phyloP scores from a whole-genome alignment of 2,797 vertebrate genomes.

The Sparus aurata region DNA sequence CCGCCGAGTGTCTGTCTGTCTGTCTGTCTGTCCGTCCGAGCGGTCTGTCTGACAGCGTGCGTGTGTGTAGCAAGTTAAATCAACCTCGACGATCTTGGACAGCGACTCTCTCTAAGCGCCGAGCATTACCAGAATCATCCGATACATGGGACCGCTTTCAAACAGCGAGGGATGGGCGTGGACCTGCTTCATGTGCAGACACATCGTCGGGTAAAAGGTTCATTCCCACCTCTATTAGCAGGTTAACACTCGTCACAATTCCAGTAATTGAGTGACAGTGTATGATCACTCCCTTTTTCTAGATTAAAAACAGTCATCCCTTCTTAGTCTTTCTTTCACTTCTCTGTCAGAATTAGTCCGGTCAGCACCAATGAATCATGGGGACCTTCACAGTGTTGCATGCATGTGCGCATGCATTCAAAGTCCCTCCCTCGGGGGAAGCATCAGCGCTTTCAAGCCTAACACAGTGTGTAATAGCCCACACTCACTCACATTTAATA shows the following conservation, averaged over 20 bases:
- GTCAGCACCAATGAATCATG: conserved; percentile 37
- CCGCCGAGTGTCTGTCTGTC: conserved; percentile 53
- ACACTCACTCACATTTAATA: conserved; percentile 47
- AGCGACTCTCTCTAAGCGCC: conserved; percentile 23
- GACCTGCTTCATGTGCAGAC: conserved; percentile 40
- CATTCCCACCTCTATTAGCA: conserved; percentile 25
- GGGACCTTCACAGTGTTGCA: conserved; percentile 20
- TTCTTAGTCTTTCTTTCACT: conserved; percentile 9
- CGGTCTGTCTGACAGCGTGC: conserved; percentile 37
- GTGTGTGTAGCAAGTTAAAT: conserved; percentile 51
- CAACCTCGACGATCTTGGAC: conserved; percentile 44
- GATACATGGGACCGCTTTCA: conserved; percentile 15
- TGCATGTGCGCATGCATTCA: conserved; percentile 38
- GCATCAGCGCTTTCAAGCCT: conserved; percentile 51
- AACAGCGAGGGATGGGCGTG: conserved; percentile 6
- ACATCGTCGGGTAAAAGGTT: conserved; percentile 40
- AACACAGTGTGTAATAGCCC: conserved; percentile 56
- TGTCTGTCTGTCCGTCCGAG: conserved; percentile 44
- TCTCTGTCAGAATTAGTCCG: conserved; percentile 16
- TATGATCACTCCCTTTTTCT: conserved; percentile 16
- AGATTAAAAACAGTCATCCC: conserved; percentile 36
- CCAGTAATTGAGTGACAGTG: conserved; percentile 4
- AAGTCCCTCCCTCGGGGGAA: conserved; percentile 6
- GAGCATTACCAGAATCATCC: conserved; percentile 42
- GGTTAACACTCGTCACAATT: conserved; percentile 41